phyloP scores from a whole-genome alignment of 2,888 invertebrate genomes.

The Gortyna flavago region DNA sequence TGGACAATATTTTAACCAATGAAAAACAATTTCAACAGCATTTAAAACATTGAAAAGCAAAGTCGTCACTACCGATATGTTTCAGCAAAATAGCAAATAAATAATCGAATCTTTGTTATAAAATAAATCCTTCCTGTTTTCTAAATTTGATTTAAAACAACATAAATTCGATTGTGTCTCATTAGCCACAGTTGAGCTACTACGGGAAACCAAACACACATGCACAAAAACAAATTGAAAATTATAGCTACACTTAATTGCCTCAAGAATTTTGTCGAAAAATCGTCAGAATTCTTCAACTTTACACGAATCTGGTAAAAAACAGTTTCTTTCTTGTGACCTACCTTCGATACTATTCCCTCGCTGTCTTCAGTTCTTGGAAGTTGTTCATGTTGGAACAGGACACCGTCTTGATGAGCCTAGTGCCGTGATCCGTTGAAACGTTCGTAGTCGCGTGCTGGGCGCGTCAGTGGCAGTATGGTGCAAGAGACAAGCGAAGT shows the following conservation, averaged over 20 bases:
- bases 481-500: conserved; percentile 31
- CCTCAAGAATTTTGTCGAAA: conserved; percentile 37
- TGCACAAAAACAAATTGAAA: neutral
- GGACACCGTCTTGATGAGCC: conserved; percentile 59
- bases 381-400: conserved; percentile 59
- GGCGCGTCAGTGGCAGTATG: conserved; percentile 62
- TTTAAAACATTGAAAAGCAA: neutral
- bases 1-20: neutral
- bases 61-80: neutral
- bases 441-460: conserved; percentile 82
- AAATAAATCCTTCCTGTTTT: neutral
- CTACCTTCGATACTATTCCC: conserved; percentile 41
- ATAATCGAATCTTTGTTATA: neutral
- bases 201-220: neutral
- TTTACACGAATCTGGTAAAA: conserved; percentile 38
- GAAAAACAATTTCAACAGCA: neutral
- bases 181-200: too few species aligned
- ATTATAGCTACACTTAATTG: conserved; percentile 23
- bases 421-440: conserved; percentile 76
- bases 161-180: too few species aligned
- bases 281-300: conserved; percentile 35
- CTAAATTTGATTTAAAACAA: neutral
- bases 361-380: conserved; percentile 51
- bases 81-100: neutral
- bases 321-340: conserved; percentile 48